These are phyloP conservation scores for Neolamprologus cancellatus DNA, from an alignment of 2,113 vertebrate genomes.

Conservation along the genomic window DNA sequence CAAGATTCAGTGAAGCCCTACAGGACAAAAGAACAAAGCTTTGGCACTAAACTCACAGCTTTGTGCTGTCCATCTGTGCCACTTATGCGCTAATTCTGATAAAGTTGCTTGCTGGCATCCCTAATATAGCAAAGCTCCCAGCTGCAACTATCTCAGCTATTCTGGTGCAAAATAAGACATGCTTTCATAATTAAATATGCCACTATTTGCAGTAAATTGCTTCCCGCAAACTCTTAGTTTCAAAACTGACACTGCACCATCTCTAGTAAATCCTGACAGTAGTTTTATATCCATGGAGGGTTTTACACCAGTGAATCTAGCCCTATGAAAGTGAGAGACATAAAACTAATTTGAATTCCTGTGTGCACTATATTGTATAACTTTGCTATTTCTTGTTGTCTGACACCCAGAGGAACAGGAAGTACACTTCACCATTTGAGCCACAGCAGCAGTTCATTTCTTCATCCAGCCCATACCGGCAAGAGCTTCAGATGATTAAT, in stretches of 20 bases:
- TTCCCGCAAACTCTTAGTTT: neutral
- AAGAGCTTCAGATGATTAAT: conserved; percentile 53
- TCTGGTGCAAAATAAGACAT: neutral
- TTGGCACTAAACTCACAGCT: neutral
- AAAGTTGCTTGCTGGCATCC: neutral
- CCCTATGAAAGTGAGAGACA: neutral
- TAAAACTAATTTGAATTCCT: neutral
- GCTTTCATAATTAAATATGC: neutral
- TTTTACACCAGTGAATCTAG: neutral
- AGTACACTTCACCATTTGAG: conserved; percentile 56
- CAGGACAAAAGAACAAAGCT: neutral
- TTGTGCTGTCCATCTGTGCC: neutral
- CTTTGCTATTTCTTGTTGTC: conserved; percentile 68
- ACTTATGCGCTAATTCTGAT: neutral
- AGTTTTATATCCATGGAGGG: neutral
- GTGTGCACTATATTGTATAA: neutral
- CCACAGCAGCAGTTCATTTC: conserved; percentile 49
- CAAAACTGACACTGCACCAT: neutral
- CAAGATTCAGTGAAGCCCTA: neutral
- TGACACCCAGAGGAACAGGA: conserved; percentile 56
- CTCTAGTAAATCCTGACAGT: neutral
- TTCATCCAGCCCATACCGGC: neutral
- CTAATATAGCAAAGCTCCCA: neutral
- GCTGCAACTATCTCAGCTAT: neutral
- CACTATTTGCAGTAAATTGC: neutral